phyloP scores from a whole-genome alignment of 2,888 invertebrate species.

The Luperina nickerlii region DNA sequence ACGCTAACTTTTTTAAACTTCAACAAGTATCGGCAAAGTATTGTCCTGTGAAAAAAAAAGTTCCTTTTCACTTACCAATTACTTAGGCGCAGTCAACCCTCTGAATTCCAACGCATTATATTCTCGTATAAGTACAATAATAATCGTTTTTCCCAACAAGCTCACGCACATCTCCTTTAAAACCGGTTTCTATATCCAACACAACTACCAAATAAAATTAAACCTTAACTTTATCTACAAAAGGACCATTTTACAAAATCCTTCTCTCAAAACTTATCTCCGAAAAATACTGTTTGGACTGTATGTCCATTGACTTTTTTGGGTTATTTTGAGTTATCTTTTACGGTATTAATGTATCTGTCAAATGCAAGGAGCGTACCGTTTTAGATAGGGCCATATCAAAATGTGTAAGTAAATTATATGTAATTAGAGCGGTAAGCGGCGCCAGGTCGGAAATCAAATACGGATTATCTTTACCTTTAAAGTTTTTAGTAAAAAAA shows the following conservation, averaged over 20 bases:
- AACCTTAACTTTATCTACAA: conserved; percentile 46
- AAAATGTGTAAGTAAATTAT: conserved; percentile 51
- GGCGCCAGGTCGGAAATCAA: conserved; percentile 20
- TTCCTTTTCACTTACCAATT: conserved; percentile 68
- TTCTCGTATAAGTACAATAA: conserved; percentile 75
- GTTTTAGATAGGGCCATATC: conserved; percentile 60
- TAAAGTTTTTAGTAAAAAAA: conserved; percentile 26
- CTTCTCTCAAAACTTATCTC: conserved; percentile 50
- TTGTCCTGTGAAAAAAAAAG: conserved; percentile 66
- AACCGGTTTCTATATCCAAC: conserved; percentile 76
- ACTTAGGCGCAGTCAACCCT: conserved; percentile 73
- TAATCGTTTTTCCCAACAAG: conserved; percentile 84
- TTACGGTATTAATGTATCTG: conserved; percentile 64
- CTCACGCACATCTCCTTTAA: conserved; percentile 76
- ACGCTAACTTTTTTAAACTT: conserved; percentile 49
- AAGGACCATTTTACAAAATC: conserved; percentile 48
- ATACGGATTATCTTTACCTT: conserved; percentile 25
- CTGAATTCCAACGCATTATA: conserved; percentile 78
- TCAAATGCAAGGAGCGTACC: conserved; percentile 61
- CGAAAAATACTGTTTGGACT: conserved; percentile 67
- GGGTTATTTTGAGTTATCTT: conserved; percentile 63
- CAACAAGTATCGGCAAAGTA: too few species aligned
- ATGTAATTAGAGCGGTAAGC: conserved; percentile 37
- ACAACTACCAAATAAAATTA: conserved; percentile 46
- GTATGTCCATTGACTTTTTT: conserved; percentile 66